Conservation (phyloP, 2,888 invertebrate species). For the Euzetes globulus region DNA sequence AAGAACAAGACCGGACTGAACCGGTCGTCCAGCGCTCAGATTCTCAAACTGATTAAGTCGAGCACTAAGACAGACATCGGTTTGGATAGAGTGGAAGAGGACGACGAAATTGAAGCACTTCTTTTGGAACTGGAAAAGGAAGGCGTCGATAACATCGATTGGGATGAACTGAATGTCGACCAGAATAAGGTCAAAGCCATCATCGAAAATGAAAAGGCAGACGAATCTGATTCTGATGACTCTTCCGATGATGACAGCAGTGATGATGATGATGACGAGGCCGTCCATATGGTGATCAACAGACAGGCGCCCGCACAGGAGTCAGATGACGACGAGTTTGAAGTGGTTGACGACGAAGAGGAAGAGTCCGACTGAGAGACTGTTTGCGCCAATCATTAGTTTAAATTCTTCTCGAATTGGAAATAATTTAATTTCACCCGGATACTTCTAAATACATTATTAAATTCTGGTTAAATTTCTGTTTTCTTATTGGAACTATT, state of each 20-base stretch:
- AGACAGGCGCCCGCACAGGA: constrained; percentile 14
- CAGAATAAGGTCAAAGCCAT: constrained; percentile 36
- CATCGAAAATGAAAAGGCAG: constrained; percentile 30
- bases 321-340: constrained; percentile 14
- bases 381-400: neutral
- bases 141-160: constrained; percentile 38
- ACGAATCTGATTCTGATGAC: constrained; percentile 20
- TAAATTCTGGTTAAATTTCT: too few species aligned
- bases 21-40: constrained; percentile 36
- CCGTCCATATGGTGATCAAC: constrained; percentile 21
- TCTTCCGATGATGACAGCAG: constrained; percentile 27
- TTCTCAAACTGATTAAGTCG: constrained; percentile 37
- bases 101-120: constrained; percentile 35
- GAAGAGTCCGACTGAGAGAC: neutral
- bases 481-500: too few species aligned
- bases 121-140: constrained; percentile 35
- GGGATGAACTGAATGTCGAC: constrained; percentile 35
- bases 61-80: constrained; percentile 34
- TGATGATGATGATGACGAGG: constrained; percentile 21
- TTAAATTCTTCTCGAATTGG: too few species aligned
- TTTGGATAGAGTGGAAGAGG: constrained; percentile 37
- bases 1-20: constrained; percentile 33
- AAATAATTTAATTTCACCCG: too few species aligned
- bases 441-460: too few species aligned
- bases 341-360: constrained; percentile 22